Evolutionary conservation across 2,888 invertebrate genomes (phyloP), one percentile per base, ranked within the genome.

Genomic region (Erebia aethiops): DNA sequence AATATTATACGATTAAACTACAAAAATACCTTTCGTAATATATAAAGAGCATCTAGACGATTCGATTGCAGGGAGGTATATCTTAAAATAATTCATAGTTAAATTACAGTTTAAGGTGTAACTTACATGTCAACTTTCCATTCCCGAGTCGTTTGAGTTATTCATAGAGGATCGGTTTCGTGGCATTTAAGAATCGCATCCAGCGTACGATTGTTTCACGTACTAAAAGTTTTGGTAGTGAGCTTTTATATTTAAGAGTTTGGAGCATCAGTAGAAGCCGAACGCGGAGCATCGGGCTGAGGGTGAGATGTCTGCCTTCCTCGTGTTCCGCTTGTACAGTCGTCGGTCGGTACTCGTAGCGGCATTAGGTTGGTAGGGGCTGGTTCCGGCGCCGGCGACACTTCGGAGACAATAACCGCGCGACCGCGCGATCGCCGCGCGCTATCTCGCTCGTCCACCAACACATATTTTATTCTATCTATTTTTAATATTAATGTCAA

Each of bases 401-500:
- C 75, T 76, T 83, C 81, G 84, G 83, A 82, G 87, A 87, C 88
- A 86, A 85, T 88, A 87, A 87, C 84, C 51, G 14, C 51, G 80
- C 78, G 77, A 79, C 82, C 79, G 77, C 77, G 79, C 81, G 78
- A 79, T 80, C 82, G 81, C 84, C 82, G 84, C 85, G 86, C 88
- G 86, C 88, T 87, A 85, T 86, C 86, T 87, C 91, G 90, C 91
- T 89, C 91, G 89, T 89, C 90, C 89, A 91, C 91, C 87, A 84
- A 87, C 90, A 91, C 90, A 92, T 92, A 91, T 91, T 92, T 92
- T 91, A 92, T 91, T 93, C 92, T 90, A 89, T 90, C 90, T 89
- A 92, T 92, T 92, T 92, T 92, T 91, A 93, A 92, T 92, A 92
- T 90, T 91, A 92, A 92, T 91, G 91, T 92, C 92, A 92, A 91